Conservation (phyloP, 2,888 invertebrate species). For the Leptinotarsa juncta region DNA sequence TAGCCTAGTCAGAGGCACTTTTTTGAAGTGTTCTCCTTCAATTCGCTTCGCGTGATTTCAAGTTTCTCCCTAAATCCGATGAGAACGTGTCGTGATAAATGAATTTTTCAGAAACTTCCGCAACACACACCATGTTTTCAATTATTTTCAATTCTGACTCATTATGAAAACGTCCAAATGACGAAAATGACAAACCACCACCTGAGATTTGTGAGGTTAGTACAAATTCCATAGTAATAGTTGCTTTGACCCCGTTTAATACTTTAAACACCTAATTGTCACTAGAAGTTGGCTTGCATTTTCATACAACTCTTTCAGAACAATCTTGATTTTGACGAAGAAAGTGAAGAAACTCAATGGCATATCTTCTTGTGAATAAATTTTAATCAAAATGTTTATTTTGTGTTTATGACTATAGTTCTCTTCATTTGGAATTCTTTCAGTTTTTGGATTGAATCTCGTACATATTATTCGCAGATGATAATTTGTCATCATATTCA, state of each 20-base stretch:
- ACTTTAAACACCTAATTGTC: not conserved
- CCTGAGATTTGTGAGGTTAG: not conserved
- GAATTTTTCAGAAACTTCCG: not conserved
- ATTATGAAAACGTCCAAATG: constrained; percentile 3
- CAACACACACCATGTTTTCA: not conserved
- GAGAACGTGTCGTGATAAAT: not conserved
- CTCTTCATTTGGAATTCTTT: too few relatives aligned
- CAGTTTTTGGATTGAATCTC: too few relatives aligned
- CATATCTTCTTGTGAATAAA: not conserved
- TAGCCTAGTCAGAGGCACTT: not conserved
- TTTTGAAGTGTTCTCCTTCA: not conserved
- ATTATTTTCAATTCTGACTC: constrained; percentile 6
- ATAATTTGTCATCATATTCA: too few relatives aligned
- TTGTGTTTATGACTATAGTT: not conserved
- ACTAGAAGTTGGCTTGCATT: not conserved
- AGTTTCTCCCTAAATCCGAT: not conserved
- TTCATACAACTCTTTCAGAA: not conserved
- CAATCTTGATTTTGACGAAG: not conserved
- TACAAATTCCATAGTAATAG: too few relatives aligned
- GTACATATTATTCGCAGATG: too few relatives aligned
- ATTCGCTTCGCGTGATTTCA: not conserved
- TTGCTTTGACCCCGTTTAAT: not conserved
- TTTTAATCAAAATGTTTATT: not conserved
- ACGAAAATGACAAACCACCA: not conserved
- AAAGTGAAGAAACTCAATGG: not conserved